phyloP scores from a whole-genome alignment of 35 echinoderm and acorn worm genomes.

The Eucidaris tribuloides region DNA sequence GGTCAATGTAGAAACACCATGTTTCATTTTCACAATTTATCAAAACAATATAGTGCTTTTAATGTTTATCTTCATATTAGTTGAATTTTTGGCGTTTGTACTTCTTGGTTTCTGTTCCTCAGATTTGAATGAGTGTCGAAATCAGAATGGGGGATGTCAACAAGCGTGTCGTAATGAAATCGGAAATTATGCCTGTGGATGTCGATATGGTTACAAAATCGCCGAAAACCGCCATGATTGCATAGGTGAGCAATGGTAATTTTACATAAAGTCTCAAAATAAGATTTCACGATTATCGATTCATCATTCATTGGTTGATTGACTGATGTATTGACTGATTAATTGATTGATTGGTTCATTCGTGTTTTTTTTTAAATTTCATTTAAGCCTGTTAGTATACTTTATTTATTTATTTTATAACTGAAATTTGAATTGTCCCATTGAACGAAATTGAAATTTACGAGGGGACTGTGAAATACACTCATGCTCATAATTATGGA shows the following conservation, averaged over 20 bases:
- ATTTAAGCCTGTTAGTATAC: not conserved
- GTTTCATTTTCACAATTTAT: not conserved
- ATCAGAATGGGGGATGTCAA: constrained; percentile 64
- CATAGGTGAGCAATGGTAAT: constrained; percentile 43
- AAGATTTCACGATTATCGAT: not conserved
- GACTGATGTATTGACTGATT: too few relatives aligned
- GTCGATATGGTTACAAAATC: constrained; percentile 57
- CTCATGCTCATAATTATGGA: too few relatives aligned
- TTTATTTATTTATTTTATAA: not conserved
- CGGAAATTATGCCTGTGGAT: constrained; percentile 68
- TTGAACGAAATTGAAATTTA: not conserved
- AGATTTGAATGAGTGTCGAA: constrained; percentile 75
- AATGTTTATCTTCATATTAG: not conserved
- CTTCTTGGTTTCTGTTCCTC: not conserved
- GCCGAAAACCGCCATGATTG: constrained; percentile 55
- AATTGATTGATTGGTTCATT: too few relatives aligned
- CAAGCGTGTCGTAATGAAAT: constrained; percentile 68
- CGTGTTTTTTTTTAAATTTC: not conserved
- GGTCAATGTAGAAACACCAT: not conserved
- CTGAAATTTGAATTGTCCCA: not conserved
- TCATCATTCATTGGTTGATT: not conserved
- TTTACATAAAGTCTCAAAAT: not conserved
- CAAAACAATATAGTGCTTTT: not conserved
- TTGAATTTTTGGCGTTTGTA: not conserved
- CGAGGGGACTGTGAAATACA: too few relatives aligned